Base-by-base conservation (phyloP, 2,113 vertebrate species). In the Aythya baeri region DNA sequence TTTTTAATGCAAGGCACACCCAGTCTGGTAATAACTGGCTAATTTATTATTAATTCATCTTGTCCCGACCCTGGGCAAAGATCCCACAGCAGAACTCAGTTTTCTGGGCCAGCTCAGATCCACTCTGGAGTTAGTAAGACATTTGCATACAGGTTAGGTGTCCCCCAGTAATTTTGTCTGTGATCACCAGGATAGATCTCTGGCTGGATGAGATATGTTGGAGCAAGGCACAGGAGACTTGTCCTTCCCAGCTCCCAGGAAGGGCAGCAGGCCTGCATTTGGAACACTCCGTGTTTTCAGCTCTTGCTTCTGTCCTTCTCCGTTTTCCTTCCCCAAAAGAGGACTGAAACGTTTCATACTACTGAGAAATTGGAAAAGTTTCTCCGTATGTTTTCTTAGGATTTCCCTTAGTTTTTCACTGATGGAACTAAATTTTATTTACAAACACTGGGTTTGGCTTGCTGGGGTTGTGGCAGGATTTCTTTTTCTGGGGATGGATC, bases 1-100 rank as follows among this genome's bases (percentile, higher is more conserved):
- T 76, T 91, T 84, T 84, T 63, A 38, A 41, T 14, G 22, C 7
- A 7, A n/a, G 96, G 43, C 93, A 94, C 93, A 76, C 96, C 94
- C 93, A 70, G 11, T 32, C 88, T 76, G 78, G 36, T 90, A 75
- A 80, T 80, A 34, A 26, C 27, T 16, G 52, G 17, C 11, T 88
- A 34, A 91, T 95, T 91, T 31, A 41, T 96, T 80, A 29, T 91
- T 76, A 57, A 70, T 86, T 88, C 7, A 1, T 20, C 29, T 57
- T 6, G 3, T 55, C 57, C 49, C 3, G 1, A 3, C 16, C 32
- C 54, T 36, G 14, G 75, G 85, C 46, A 49, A 50, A 58, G 85
- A 88, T 74, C 82, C 59, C 77, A 41, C 44, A 41, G 16, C 9
- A 11, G 3, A 71, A 34, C 9, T 23, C 3, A 6, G 36, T 4